Base-by-base conservation (phyloP, 2,888 invertebrate species). In the Cryptus armator region DNA sequence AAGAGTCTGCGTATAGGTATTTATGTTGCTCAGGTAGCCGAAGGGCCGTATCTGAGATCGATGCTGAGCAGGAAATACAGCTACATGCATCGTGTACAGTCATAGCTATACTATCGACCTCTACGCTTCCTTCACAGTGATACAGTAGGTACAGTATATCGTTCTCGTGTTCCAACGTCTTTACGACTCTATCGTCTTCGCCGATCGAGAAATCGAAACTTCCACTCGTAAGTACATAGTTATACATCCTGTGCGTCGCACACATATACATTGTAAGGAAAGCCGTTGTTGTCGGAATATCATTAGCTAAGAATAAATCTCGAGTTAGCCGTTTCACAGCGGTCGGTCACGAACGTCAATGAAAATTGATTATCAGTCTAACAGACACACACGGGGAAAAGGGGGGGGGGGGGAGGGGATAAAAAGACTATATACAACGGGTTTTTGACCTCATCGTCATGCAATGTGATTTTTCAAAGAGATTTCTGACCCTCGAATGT, bases 161-260 rank as follows among this genome's bases (percentile, higher is more conserved):
- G 14, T 12, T 71, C 70, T 51, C 64, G 62, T 71, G 72, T 66
- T 72, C 12, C 56, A 32, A 16, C 80, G 72, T 67, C 51, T 74
- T 72, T 67, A 72, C 72, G 32, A 53, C 72, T 72, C 66, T 78
- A 79, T 71, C 79, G 37, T 24, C 32, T 19, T 14, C 51, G 46
- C 53, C 72, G 72, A 80, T 80, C 80, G 72, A 80, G 56, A 74
- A 80, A 80, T 80, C 80, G 72, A 74, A 72, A 72, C 79, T 64
- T 72, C 53, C 29, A 66, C 53, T 16, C 19, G 43, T n/a, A 51
- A 4, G 16, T 37, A n/a, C 24, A 24, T 24, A 12, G 19, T 48
- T 19, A 44, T 14, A 56, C 24, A 24, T 53, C 44, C 24, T 2
- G 43, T 56, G 53, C 14, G 14, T 56, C 43, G 56, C 44, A 6